Evolutionary conservation across 2,888 invertebrate genomes (phyloP).

Genomic region (Nesidiocoris tenuis): DNA sequence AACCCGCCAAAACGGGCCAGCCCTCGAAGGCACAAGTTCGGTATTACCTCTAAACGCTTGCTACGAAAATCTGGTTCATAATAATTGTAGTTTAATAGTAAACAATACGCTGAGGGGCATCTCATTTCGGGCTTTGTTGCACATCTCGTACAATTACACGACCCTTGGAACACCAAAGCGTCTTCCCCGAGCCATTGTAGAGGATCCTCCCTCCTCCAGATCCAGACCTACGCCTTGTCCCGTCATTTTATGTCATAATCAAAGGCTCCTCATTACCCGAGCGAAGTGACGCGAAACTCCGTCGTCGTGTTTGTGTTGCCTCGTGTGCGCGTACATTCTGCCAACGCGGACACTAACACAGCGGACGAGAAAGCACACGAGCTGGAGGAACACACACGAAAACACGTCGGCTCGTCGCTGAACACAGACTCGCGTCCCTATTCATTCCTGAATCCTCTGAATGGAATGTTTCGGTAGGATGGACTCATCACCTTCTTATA

Average conservation of each 20-base stretch:
- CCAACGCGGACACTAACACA: neutral
- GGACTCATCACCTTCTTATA: neutral
- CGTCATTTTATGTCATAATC: neutral
- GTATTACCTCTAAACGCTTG: neutral
- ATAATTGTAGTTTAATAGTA: neutral
- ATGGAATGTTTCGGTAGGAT: neutral
- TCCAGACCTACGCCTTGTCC: neutral
- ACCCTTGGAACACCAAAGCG: neutral
- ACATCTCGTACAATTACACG: neutral
- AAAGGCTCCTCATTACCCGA: neutral
- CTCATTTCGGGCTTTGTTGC: neutral
- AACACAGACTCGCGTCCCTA: too few relatives aligned
- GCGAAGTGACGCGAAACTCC: neutral
- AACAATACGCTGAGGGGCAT: neutral
- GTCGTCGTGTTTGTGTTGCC: neutral
- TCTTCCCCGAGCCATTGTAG: neutral
- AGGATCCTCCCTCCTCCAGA: neutral
- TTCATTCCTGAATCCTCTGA: neutral
- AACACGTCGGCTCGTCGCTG: too few relatives aligned
- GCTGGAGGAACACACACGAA: too few relatives aligned
- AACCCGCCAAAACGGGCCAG: too few relatives aligned
- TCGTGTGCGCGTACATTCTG: neutral
- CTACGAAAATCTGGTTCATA: neutral
- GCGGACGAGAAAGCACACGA: too few relatives aligned
- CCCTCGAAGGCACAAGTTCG: neutral